Evolutionary conservation across 2,888 invertebrate species (phyloP), one percentile per base, ranked within the genome.

Genomic region (Lithophane leautieri): DNA sequence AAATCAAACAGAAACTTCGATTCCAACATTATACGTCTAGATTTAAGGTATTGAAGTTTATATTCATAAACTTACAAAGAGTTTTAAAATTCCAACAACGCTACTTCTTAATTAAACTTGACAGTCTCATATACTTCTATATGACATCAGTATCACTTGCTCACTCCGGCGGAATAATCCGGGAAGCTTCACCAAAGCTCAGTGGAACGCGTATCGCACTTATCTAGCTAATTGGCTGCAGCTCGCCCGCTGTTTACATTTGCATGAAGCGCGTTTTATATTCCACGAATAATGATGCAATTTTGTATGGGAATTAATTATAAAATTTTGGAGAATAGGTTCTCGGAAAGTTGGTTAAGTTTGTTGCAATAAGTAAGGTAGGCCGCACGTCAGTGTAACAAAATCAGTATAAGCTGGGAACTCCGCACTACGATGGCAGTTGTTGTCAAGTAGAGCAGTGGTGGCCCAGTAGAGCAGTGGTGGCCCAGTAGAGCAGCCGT

Each of bases 161-260:
- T 65, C 72, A 62, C 69, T 67, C 40, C 34, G 19, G 19, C 40
- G 66, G 40, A 71, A 70, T 73, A 69, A 73, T 83, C 81, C 34
- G 44, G 34, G 25, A 63, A 68, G 44, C 63, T 34, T 68, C 12
- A 52, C 63, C 68, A 61, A 73, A 73, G 70, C 73, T 68, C 72
- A 40, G 52, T 65, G 71, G 54, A 74, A 78, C 78, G 66, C 83
- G 70, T 68, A 78, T 82, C 65, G 52, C 52, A 83, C 74, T 73
- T 79, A 82, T 82, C 79, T 79, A 34, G 25, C 61, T 82, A 83
- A 83, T 83, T 82, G 71, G 61, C 67, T 71, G 67, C 62, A 68
- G 70, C 47, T 25, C 62, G 54, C 72, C 54, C 22, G 34, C 63
- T 83, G 65, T 82, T 69, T 79, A 66, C 69, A 79, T 83, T 73